Percentiles rank a stretch among this genome's conserved stretches.
Evolutionary conservation across 2,797 vertebrate genomes (phyloP).

Genomic region (Rhabdophis nuchalis): DNA sequence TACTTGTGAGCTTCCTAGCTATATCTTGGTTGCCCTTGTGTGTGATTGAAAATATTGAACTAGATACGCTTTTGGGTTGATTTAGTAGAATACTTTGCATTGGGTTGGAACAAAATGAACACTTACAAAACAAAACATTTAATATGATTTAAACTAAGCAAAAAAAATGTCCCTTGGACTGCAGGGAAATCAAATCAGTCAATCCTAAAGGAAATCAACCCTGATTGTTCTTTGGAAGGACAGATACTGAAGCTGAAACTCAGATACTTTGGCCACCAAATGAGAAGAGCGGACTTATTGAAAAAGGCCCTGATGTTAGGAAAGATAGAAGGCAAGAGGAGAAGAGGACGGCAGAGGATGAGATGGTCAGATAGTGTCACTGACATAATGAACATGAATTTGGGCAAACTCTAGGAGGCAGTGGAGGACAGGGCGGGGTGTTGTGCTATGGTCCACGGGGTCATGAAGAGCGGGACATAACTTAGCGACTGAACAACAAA

Average conservation of each 20-base stretch:
- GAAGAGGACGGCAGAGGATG: neutral
- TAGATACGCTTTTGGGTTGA: neutral
- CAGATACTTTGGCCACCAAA: neutral
- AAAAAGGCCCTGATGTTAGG: neutral
- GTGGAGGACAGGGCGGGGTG: neutral
- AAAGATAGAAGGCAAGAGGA: neutral
- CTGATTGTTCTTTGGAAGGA: neutral
- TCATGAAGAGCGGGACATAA: neutral
- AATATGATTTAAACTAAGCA: slow-evolving; percentile 20
- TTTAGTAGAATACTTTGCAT: neutral
- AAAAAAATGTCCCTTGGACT: neutral
- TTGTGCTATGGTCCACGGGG: neutral
- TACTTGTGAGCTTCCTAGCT: neutral
- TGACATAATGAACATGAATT: neutral
- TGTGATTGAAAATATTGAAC: neutral
- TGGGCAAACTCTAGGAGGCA: neutral
- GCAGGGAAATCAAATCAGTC: neutral
- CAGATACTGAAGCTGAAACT: neutral
- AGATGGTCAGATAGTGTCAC: neutral
- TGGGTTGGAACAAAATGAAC: neutral
- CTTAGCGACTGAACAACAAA: neutral
- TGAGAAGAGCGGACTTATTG: neutral
- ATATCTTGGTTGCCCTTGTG: neutral
- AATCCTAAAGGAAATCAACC: neutral
- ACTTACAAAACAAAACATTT: slow-evolving; percentile 36